Evolutionary conservation across 2,113 vertebrate species (phyloP).

Genomic region (Sitta europaea): DNA sequence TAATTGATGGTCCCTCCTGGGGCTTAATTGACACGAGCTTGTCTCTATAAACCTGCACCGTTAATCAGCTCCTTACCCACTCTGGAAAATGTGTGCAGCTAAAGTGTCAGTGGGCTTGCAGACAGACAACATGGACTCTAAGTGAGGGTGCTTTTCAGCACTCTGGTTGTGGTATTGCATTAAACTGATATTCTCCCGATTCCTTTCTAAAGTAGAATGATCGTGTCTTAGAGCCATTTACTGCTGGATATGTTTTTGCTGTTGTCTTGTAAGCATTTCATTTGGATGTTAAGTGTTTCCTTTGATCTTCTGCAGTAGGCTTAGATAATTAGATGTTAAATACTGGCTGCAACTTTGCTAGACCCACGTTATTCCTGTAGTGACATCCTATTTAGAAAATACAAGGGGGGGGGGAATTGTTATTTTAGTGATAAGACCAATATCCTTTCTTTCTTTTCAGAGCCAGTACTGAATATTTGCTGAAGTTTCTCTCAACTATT

Average conservation of each 20-base stretch:
- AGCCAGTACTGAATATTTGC: background rate
- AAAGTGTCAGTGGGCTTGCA: background rate
- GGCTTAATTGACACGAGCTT: conserved; percentile 53
- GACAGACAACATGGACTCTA: background rate
- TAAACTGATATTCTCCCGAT: background rate
- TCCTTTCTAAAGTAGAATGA: background rate
- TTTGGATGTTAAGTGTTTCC: background rate
- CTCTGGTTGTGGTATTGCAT: background rate
- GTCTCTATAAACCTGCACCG: conserved; percentile 28
- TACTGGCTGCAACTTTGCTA: background rate
- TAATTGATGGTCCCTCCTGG: conserved; percentile 62
- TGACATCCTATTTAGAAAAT: background rate
- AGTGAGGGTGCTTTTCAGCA: background rate
- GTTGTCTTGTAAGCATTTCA: background rate
- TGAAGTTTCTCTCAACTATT: background rate
- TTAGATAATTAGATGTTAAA: background rate
- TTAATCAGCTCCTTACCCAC: conserved; percentile 29
- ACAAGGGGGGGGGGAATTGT: accelerated
- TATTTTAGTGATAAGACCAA: background rate
- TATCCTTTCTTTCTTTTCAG: background rate
- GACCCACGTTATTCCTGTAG: background rate
- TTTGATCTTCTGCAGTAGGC: background rate
- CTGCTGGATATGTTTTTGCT: background rate
- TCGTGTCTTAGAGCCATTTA: background rate
- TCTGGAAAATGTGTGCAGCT: background rate